A percentile compares a stretch with the other conserved stretches of the same genome.
phyloP scores from a whole-genome alignment of 2,888 invertebrate species.

The Noctua comes region DNA sequence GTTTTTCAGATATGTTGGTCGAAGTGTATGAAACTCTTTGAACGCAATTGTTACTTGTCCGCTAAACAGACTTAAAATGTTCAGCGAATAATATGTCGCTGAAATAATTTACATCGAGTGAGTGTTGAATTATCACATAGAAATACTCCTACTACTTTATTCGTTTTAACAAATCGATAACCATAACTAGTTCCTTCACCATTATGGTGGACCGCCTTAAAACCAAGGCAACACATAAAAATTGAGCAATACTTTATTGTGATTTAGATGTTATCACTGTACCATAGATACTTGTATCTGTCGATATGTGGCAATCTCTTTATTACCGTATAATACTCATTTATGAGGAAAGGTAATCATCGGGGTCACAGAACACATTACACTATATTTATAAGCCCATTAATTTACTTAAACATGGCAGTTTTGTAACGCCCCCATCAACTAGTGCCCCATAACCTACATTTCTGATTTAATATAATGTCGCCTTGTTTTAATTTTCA shows the following conservation, averaged over 20 bases:
- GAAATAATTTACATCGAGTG: neutral
- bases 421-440: conserved; percentile 31
- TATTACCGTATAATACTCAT: neutral
- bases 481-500: conserved; percentile 15
- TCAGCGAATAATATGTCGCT: neutral
- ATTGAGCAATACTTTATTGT: conserved; percentile 22
- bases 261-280: conserved; percentile 23
- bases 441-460: conserved; percentile 19
- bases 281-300: neutral
- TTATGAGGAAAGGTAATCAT: conserved; percentile 17
- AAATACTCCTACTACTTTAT: neutral
- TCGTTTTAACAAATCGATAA: neutral
- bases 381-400: conserved; percentile 17
- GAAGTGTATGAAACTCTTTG: neutral
- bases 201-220: conserved; percentile 3
- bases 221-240: conserved; percentile 7
- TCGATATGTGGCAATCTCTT: conserved; percentile 39
- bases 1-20: neutral
- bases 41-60: neutral
- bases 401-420: conserved; percentile 16
- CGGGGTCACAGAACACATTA: conserved; percentile 31
- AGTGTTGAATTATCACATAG: neutral
- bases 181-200: neutral
- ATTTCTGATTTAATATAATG: conserved; percentile 22
- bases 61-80: neutral